Conservation (phyloP, 2,797 vertebrate species). For the Megaceryle alcyon region DNA sequence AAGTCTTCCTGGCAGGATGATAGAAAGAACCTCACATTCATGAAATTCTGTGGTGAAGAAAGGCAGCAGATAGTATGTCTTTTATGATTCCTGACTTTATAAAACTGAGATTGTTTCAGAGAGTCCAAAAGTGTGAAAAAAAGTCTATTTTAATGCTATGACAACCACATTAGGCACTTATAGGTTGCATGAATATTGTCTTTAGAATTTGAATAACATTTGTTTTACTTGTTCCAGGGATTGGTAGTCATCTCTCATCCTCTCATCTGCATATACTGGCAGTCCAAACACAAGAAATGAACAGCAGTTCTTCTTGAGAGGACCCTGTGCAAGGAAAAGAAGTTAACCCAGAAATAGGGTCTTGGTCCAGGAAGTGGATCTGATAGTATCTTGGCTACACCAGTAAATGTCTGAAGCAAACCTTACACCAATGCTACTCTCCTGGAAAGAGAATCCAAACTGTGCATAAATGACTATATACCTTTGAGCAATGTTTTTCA, state of each 20-base stretch:
- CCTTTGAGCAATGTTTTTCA: background rate
- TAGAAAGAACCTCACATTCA: background rate
- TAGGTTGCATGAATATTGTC: background rate
- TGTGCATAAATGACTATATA: background rate
- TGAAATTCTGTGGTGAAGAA: background rate
- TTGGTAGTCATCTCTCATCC: slow-evolving; percentile 82
- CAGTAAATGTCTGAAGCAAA: background rate
- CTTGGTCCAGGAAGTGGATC: background rate
- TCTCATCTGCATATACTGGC: slow-evolving; percentile 83
- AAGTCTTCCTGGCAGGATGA: background rate
- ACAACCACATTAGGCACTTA: background rate
- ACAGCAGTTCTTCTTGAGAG: slow-evolving; percentile 81
- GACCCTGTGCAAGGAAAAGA: slow-evolving; percentile 75
- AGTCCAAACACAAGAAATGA: slow-evolving; percentile 80
- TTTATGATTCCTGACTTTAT: background rate
- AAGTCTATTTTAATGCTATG: background rate
- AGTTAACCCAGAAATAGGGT: background rate
- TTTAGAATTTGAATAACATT: background rate
- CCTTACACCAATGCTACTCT: background rate
- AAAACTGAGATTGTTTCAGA: background rate
- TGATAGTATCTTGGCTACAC: background rate
- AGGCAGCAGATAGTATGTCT: background rate
- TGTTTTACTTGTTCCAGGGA: slow-evolving; percentile 79
- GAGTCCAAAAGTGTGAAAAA: background rate
- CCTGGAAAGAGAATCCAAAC: background rate